Evolutionary conservation across 2,888 invertebrate genomes (phyloP), one percentile per base, ranked within the genome.

Genomic region (Nysson spinosus): DNA sequence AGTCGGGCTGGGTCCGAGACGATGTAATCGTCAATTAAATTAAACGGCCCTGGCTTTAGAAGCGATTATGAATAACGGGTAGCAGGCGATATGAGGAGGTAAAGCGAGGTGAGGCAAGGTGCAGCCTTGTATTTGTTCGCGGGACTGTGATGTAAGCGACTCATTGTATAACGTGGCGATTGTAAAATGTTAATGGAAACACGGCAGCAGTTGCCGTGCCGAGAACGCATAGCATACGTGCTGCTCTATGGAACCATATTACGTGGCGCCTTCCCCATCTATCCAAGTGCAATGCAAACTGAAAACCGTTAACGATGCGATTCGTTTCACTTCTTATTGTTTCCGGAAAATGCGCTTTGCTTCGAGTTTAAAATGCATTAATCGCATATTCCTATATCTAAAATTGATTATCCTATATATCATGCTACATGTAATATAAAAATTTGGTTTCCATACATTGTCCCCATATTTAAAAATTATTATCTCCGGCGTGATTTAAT

Each of bases 61-160:
- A 55, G 54, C 69, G 80, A 80, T 81, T 82, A 82, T 78, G 81
- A 79, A 78, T 81, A 82, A 80, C 77, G 70, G 71, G 64, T 68
- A 51, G 56, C 51, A 55, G 60, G 44, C 69, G 69, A 57, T 65
- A 66, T 40, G 66, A 42, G 35, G 47, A 32, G 34, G 66, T 50
- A 57, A 72, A 71, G 64, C 37, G 44, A 57, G 62, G 66, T 56
- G 67, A 67, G 67, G 58, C 64, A 75, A 77, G 69, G 72, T 74
- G 74, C 78, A 83, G 83, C 83, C 83, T 77, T 70, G 73, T 85
- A 84, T 85, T 83, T 82, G 79, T 76, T 73, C 67, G 57, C 57
- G 32, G 30, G 42, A 14, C 80, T 77, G 75, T 85, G 83, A 81
- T 71, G 73, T 78, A 81, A 75, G 69, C 66, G 69, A 75, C 80